phyloP scores from a whole-genome alignment of 2,797 vertebrate genomes.

The Poeciliopsis presidionis region DNA sequence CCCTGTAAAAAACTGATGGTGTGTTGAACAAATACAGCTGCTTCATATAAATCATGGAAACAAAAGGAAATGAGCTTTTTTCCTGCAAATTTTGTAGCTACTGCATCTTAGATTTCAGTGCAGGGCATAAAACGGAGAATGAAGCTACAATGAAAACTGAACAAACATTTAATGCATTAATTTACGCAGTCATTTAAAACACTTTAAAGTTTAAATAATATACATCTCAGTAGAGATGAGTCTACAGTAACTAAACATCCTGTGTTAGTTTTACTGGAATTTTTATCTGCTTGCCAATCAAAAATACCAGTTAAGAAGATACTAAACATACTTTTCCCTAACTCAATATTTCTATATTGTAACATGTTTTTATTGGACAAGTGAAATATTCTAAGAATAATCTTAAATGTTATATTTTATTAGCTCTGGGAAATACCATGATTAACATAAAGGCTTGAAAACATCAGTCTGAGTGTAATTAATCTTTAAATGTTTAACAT shows the following conservation, averaged over 20 bases:
- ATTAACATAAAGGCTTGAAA: too few relatives aligned
- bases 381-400: not conserved
- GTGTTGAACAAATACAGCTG: not conserved
- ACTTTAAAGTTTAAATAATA: not conserved
- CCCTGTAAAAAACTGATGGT: not conserved
- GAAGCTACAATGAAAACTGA: not conserved
- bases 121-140: not conserved
- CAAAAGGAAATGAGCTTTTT: not conserved
- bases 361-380: not conserved
- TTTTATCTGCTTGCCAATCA: not conserved
- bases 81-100: not conserved
- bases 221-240: not conserved
- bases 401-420: not conserved
- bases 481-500: too few relatives aligned
- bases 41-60: not conserved
- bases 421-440: not conserved
- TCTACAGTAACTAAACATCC: not conserved
- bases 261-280: not conserved
- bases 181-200: not conserved
- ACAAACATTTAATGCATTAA: not conserved
- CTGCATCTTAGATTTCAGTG: not conserved
- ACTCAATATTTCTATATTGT: not conserved
- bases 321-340: not conserved
- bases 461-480: too few relatives aligned
- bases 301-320: not conserved